Evolutionary conservation across 2,888 invertebrate genomes (phyloP).

Genomic region (Stenichneumon culpator): DNA sequence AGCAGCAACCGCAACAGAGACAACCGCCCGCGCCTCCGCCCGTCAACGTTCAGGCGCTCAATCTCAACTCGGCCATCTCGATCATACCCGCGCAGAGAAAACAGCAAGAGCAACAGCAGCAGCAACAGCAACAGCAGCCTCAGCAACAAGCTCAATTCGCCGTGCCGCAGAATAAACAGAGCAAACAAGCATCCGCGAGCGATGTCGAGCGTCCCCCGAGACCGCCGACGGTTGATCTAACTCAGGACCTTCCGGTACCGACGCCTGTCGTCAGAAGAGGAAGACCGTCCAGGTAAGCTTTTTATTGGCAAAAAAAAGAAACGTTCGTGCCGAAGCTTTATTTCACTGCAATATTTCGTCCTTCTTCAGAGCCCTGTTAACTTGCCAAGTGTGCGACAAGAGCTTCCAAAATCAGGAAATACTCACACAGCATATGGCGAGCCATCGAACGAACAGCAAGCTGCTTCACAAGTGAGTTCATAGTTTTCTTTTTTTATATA

Average conservation of each 20-base stretch:
- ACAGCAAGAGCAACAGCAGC: slow-evolving; percentile 81
- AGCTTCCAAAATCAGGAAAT: slow-evolving; percentile 85
- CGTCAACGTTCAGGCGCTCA: slow-evolving; percentile 84
- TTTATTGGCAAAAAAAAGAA: slow-evolving; percentile 5
- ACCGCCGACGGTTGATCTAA: slow-evolving; percentile 85
- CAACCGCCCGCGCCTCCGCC: slow-evolving; percentile 83
- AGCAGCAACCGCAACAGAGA: slow-evolving; percentile 78
- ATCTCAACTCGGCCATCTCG: slow-evolving; percentile 88
- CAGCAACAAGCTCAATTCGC: slow-evolving; percentile 82
- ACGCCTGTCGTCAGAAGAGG: slow-evolving; percentile 83
- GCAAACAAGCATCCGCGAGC: slow-evolving; percentile 73
- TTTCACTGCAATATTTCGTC: slow-evolving; percentile 23
- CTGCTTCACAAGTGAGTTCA: slow-evolving; percentile 82
- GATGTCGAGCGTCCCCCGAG: slow-evolving; percentile 85
- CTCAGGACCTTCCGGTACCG: slow-evolving; percentile 82
- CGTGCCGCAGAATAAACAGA: slow-evolving; percentile 83
- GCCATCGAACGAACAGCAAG: slow-evolving; percentile 85
- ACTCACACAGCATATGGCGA: slow-evolving; percentile 85
- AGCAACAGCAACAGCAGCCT: slow-evolving; percentile 65
- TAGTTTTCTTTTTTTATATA: neutral
- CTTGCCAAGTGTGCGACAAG: slow-evolving; percentile 86
- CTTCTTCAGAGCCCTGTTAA: slow-evolving; percentile 76
- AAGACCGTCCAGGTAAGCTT: slow-evolving; percentile 81
- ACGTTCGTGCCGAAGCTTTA: neutral
- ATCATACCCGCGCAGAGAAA: slow-evolving; percentile 87